These are phyloP conservation scores for Psylliodes chrysocephalus DNA, from an alignment of 2,888 invertebrate species.

Conservation along the genomic window DNA sequence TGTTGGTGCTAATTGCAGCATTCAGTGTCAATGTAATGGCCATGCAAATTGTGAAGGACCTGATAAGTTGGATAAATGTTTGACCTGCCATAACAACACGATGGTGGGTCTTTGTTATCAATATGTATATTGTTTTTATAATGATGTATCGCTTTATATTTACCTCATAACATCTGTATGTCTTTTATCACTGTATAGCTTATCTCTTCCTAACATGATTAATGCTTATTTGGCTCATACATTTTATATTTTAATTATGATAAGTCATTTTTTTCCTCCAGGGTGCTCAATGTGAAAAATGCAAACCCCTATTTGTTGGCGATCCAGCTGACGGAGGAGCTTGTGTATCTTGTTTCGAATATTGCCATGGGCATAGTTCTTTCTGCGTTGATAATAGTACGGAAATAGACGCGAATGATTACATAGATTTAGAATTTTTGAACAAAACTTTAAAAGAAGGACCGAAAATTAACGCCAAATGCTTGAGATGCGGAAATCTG, in stretches of 20 bases:
- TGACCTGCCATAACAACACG: slow-evolving; percentile 90
- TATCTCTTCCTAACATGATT: no score
- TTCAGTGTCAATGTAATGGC: slow-evolving; percentile 94
- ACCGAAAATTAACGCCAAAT: slow-evolving; percentile 78
- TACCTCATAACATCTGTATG: no score
- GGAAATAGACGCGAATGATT: slow-evolving; percentile 58
- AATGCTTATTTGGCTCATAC: no score
- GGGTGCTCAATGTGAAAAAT: slow-evolving; percentile 92
- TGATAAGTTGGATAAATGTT: slow-evolving; percentile 82
- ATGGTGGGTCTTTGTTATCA: slow-evolving; percentile 70
- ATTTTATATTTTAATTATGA: no score
- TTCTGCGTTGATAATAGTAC: slow-evolving; percentile 74
- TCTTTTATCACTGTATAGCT: no score
- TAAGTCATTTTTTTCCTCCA: slow-evolving; percentile 59
- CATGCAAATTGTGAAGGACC: slow-evolving; percentile 92
- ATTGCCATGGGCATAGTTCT: slow-evolving; percentile 89
- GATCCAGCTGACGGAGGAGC: slow-evolving; percentile 86
- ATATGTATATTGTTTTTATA: no score
- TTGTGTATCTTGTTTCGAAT: slow-evolving; percentile 88
- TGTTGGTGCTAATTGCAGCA: slow-evolving; percentile 93
- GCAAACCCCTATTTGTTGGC: slow-evolving; percentile 90
- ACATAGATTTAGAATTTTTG: slow-evolving; percentile 49
- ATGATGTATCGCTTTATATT: no score
- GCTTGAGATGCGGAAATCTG: slow-evolving; percentile 84
- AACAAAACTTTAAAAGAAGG: slow-evolving; percentile 72